These are phyloP conservation scores for Melinopterus prodromus DNA, from an alignment of 2,888 invertebrate species.

Conservation along the genomic window DNA sequence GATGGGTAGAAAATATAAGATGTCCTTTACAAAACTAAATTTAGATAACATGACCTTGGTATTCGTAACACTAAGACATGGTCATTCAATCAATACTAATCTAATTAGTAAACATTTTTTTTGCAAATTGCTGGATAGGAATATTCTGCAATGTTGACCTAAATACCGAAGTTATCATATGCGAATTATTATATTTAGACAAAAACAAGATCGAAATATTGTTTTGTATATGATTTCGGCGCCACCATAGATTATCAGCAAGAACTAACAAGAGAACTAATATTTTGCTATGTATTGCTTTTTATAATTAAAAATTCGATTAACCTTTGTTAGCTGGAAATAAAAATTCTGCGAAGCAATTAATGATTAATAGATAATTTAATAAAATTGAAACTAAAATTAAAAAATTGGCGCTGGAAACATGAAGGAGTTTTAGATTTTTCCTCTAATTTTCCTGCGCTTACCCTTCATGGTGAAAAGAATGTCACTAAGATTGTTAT, in stretches of 20 bases:
- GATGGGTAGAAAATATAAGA: not conserved
- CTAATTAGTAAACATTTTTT: not conserved
- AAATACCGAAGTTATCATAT: not conserved
- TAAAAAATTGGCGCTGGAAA: too few relatives aligned
- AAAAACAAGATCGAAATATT: not conserved
- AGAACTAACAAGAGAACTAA: too few relatives aligned
- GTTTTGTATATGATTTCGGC: not conserved
- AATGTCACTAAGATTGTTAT: too few relatives aligned
- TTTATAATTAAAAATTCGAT: too few relatives aligned
- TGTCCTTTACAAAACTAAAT: not conserved
- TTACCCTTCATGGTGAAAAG: too few relatives aligned
- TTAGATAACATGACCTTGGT: not conserved
- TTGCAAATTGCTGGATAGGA: not conserved
- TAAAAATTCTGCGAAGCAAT: too few relatives aligned
- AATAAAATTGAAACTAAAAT: too few relatives aligned
- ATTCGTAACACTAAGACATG: not conserved
- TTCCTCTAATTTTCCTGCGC: too few relatives aligned
- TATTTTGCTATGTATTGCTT: too few relatives aligned
- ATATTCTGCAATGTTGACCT: not conserved
- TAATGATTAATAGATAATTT: too few relatives aligned
- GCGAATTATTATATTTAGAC: not conserved
- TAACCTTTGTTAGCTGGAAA: too few relatives aligned
- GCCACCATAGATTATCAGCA: not conserved
- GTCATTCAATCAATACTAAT: not conserved
- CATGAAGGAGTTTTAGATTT: too few relatives aligned